These are phyloP conservation scores for Brachyhypopomus occidentalis DNA, from an alignment of 2,113 vertebrate species.

Conservation along the genomic window DNA sequence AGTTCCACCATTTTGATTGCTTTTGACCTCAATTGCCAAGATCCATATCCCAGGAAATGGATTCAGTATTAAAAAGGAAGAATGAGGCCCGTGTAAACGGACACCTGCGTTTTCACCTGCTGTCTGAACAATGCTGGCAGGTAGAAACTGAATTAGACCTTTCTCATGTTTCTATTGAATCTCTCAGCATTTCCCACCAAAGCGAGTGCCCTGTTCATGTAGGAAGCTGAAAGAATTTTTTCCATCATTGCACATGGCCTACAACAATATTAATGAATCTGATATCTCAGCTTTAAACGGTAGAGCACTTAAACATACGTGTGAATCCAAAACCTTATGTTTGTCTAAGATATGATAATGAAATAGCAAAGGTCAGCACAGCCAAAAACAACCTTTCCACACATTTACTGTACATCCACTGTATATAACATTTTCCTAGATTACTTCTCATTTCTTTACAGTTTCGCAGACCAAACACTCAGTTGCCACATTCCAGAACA, in stretches of 20 bases:
- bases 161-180: conserved; percentile 47
- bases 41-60: conserved; percentile 64
- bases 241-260: conserved; percentile 17
- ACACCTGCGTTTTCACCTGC: conserved; percentile 55
- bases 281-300: conserved; percentile 26
- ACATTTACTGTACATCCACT: background rate
- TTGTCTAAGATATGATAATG: conserved; percentile 9
- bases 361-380: conserved; percentile 24
- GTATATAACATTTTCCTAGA: conserved; percentile 20
- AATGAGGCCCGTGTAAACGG: conserved; percentile 54
- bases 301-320: conserved; percentile 7
- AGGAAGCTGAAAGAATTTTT: conserved; percentile 16
- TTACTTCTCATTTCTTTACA: conserved; percentile 23
- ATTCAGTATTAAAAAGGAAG: conserved; percentile 52
- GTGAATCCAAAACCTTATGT: conserved; percentile 16
- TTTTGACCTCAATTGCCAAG: conserved; percentile 68
- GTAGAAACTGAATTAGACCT: conserved; percentile 58
- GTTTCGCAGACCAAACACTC: conserved; percentile 44
- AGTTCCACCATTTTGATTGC: conserved; percentile 59
- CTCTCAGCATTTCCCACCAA: conserved; percentile 50
- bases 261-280: conserved; percentile 47
- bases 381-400: conserved; percentile 2
- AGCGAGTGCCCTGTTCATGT: conserved; percentile 27
- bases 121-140: conserved; percentile 49
- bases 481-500: conserved; percentile 45